These are phyloP conservation scores for Patiria pectinifera DNA, from an alignment of 53 echinoderm and acorn worm genomes.

Conservation along the genomic window DNA sequence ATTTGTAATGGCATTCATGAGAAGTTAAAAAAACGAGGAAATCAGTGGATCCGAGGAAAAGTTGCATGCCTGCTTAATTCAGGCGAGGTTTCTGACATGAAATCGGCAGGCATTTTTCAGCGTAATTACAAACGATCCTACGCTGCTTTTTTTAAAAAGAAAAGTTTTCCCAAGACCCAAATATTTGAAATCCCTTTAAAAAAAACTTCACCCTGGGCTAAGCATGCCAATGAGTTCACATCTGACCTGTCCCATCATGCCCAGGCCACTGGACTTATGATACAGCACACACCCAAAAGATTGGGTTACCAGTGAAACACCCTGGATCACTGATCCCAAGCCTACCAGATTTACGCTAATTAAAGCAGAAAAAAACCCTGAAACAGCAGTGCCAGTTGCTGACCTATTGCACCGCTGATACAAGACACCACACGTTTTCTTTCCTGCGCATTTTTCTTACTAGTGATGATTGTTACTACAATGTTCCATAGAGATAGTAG, in stretches of 20 bases:
- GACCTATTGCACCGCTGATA: neutral
- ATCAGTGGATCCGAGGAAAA: too few species aligned
- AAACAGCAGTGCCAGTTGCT: neutral
- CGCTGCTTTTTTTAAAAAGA: too few species aligned
- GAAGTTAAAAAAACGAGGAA: too few species aligned
- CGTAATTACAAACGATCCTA: too few species aligned
- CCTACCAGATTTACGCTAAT: neutral
- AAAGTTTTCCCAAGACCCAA: too few species aligned
- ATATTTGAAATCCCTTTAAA: neutral
- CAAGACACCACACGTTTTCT: neutral
- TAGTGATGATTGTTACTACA: too few species aligned
- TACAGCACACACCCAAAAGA: constrained; percentile 41
- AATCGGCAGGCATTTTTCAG: too few species aligned
- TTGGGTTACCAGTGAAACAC: constrained; percentile 3
- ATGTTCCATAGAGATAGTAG: neutral
- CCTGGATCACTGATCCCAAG: neutral
- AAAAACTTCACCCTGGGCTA: neutral
- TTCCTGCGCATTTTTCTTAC: too few species aligned
- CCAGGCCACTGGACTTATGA: neutral
- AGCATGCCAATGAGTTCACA: neutral
- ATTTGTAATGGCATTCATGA: too few species aligned
- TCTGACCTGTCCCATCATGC: neutral
- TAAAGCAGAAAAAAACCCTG: neutral
- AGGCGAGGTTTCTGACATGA: too few species aligned
- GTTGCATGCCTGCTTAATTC: too few species aligned